Evolutionary conservation across 2,113 vertebrate species (phyloP), one percentile per base, ranked within the genome.

Genomic region (Erinaceus europaeus): DNA sequence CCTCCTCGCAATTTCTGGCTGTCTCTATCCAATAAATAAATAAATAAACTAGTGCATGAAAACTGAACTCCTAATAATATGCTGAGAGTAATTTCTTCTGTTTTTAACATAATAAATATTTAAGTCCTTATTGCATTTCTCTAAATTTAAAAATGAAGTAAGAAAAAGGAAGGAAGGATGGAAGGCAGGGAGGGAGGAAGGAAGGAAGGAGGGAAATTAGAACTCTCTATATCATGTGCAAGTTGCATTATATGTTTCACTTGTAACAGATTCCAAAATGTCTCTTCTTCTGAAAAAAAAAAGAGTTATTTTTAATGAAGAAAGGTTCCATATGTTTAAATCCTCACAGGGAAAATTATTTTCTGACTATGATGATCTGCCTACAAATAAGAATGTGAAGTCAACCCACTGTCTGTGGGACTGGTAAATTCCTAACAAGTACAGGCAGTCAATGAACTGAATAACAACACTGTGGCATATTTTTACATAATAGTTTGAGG

Each of bases 371-470:
- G 46, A 79, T 61, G 18, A 64, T 5, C 62, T 68, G 10, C 34
- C 48, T 65, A 74, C 57, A 78, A 53, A 53, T 71, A 64, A 65
- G 27, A 86, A 91, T 36, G 73, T 59, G 23, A 88, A 36, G 21
- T 79, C n/a, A 77, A 15, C 38, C 68, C 65, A 84, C 20, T 78
- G 38, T 57, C 68, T 89, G 62, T 55, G 17, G 52, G 84, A 57
- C 34, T 59, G 5, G 11, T 87, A 84, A 81, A 77, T 90, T 90
- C 29, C 71, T 87, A 64, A 89, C 18, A 50, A 81, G 50, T 4
- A 80, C 46, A 82, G 23, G 29, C 32, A 65, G 42, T 32, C 11
- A 82, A 74, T 65, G 53, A 77, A 87, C 12, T 75, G 10, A 82
- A 42, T 71, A 72, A 72, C 14, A 90, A 53, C 2, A 67, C n/a